Percentiles rank a stretch among this genome's conserved stretches.
These are phyloP conservation scores for Lasiurus borealis DNA, from an alignment of 2,113 vertebrate genomes.

Conservation along the genomic window DNA sequence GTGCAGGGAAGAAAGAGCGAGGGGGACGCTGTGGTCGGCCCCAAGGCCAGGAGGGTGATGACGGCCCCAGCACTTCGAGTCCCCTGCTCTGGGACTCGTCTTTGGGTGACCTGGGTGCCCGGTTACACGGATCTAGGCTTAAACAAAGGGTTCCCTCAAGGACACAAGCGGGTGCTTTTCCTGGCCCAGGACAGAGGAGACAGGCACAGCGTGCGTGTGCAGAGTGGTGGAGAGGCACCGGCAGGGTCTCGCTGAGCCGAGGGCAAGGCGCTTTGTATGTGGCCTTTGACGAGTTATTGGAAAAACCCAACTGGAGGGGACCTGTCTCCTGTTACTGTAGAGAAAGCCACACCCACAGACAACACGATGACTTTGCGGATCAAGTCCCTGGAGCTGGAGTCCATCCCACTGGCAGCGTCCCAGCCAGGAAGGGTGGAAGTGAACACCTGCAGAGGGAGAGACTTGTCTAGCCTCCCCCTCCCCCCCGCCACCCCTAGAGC, in stretches of 20 bases:
- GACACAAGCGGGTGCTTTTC: neutral
- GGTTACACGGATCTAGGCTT: neutral
- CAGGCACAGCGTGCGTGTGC: no score
- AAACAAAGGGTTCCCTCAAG: neutral
- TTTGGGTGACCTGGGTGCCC: neutral
- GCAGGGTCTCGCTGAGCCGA: no score
- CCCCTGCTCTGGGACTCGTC: neutral
- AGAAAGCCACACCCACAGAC: neutral
- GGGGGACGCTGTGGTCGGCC: constrained; percentile 50
- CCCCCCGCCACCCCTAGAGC: no score
- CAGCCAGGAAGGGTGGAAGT: neutral
- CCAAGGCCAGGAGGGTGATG: neutral
- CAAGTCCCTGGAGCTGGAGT: neutral
- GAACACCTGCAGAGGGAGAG: neutral
- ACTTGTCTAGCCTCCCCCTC: no score
- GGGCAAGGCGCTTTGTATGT: neutral
- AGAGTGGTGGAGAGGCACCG: no score
- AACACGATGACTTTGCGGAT: neutral
- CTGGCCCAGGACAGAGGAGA: no score
- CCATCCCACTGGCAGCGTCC: neutral
- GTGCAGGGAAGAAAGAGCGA: neutral
- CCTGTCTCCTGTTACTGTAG: neutral
- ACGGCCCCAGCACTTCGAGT: neutral
- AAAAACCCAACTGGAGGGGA: constrained; percentile 14
- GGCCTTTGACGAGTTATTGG: constrained; percentile 18